These are phyloP conservation scores for Flexamia atlantica DNA, from an alignment of 2,888 invertebrate genomes.

Conservation along the genomic window DNA sequence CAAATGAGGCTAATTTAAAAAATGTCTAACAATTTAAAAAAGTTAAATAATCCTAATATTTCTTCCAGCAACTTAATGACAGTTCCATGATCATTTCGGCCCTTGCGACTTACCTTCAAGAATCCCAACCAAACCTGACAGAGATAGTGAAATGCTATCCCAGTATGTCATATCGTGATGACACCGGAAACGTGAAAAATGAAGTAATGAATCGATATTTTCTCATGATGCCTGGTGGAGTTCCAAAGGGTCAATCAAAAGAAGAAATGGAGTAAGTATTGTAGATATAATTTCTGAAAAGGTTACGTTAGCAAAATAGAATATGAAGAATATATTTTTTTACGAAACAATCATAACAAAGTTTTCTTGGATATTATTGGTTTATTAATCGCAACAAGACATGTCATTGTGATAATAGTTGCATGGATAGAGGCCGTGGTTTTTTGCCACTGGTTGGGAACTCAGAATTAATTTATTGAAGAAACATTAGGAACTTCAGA, in stretches of 20 bases:
- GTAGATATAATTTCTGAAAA: no score
- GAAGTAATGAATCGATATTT: conserved; percentile 94
- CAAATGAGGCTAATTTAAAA: no score
- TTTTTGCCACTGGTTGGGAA: no score
- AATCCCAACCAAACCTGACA: conserved; percentile 78
- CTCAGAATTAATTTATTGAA: no score
- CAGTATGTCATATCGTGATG: conserved; percentile 81
- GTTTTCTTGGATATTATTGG: no score
- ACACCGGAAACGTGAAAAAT: conserved; percentile 81
- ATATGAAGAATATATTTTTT: no score
- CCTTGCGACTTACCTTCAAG: conserved; percentile 86
- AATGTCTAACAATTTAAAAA: not conserved
- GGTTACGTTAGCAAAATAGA: no score
- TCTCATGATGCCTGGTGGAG: conserved; percentile 85
- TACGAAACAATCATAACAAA: no score
- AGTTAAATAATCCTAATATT: not conserved
- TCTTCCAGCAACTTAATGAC: conserved; percentile 90
- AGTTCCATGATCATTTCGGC: conserved; percentile 96
- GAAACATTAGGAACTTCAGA: no score
- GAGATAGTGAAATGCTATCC: conserved; percentile 90
- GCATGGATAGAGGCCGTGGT: no score
- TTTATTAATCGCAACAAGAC: no score
- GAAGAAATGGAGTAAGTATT: conserved; percentile 79
- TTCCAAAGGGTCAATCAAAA: conserved; percentile 77
- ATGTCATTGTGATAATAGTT: no score